Evolutionary conservation across 1,140 invertebrate genomes (phyloP), one percentile per base, ranked within the genome.

Genomic region (Tetramorium alpestre): DNA sequence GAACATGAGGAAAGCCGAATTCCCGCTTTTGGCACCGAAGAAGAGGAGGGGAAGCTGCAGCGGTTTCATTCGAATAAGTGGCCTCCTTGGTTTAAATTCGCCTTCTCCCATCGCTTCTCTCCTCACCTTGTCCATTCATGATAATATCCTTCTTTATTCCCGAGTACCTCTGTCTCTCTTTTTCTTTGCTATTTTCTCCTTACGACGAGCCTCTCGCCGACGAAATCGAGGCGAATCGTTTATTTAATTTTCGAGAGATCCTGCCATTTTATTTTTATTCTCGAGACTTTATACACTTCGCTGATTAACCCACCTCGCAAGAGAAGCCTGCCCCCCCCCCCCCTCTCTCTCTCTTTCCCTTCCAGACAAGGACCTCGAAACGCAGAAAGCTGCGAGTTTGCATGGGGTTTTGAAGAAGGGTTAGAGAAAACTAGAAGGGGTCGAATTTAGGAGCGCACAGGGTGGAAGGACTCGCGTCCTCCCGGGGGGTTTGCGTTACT

Each of bases 61-160:
- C 87, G 70, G 88, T 88, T 91, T 93, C 88, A 93, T 93, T 93
- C 92, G 88, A 92, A 93, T 93, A 93, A 93, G 93, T 92, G 91
- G 88, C 85, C 87, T 86, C 84, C 85, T 78, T 88, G 58, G 69
- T 84, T 84, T 73, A 75, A 56, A 10, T 60, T 84, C 54, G 18
- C 80, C 69, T 60, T 75, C 54, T 85, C 86, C 86, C 67, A 72
- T 73, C 77, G 76, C 73, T 76, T 18, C 16, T 44, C 78, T 86
- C 81, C 41, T 56, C 65, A 49, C 54, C 54, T 75, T 89, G 77
- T 80, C 78, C 73, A 86, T 86, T 80, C 62, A 80, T 60, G 73
- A 81, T 69, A 47, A 33, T 38, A 69, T 73, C 41, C 33, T 47
- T 76, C 51, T 65, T 73, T 28, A 54, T 64, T 38, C 28, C 16